Evolutionary conservation across 2,797 vertebrate species (phyloP), one percentile per base, ranked within the genome.

Genomic region (Melanotaenia parkinsoni): DNA sequence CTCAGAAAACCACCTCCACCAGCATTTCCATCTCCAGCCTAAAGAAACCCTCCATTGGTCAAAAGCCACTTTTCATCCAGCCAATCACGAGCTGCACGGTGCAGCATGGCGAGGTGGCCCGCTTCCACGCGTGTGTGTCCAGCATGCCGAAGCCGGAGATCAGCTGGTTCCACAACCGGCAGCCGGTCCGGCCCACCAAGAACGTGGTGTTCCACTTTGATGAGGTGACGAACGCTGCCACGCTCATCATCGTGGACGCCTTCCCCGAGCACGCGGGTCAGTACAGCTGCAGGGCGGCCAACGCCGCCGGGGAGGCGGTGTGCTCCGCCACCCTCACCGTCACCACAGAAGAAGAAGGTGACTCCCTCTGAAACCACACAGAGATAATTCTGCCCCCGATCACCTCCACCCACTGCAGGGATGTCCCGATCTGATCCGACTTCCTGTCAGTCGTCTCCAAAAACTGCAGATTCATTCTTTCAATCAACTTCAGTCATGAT

Each of bases 191-290:
- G 67, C 93, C 97, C 87, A 92, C 90, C 75, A 98, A 93, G 95
- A 95, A 98, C 75, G 61, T 97, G 93, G 96, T 98, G 88, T 98
- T 97, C 91, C 95, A 98, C 87, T 99, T 96, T 86, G 97, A 98
- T 88, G 96, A 96, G 89, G 93, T 92, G 87, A 95, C 96, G 58
- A 95, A 93, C 92, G 94, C 93, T 64, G 97, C 96, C 91, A 95
- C 95, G 72, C 93, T 99, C 91, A 96, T 99, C 89, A 95, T 97
- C 92, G 97, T 98, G 58, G 97, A 98, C 76, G 95, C 97, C 84
- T 98, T 96, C 88, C 83, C 92, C 83, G 95, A 97, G 92, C 96
- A 99, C 83, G 95, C 95, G 59, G 97, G 98, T 65, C 93, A 94
- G 76, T 99, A 99, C 93, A 93, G 92, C 92, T 99, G 97, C 95